phyloP scores from a whole-genome alignment of 2,888 invertebrate species.

The Eledone cirrhosa region DNA sequence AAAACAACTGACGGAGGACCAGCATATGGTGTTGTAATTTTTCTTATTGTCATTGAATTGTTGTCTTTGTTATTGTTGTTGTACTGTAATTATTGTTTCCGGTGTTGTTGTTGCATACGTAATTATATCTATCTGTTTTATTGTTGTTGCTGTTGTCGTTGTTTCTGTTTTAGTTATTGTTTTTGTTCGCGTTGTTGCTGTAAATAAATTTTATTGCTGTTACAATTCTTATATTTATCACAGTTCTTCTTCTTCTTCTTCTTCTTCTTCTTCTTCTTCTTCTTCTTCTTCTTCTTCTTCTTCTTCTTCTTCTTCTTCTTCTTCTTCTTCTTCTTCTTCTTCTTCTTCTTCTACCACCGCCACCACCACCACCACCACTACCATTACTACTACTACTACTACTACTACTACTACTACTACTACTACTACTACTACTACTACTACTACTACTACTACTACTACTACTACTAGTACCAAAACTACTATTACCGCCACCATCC shows the following conservation, averaged over 20 bases:
- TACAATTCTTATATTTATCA: too few relatives aligned
- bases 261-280: slow-evolving; percentile 7
- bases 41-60: too few relatives aligned
- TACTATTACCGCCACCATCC: neutral
- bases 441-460: neutral
- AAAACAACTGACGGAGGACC: too few relatives aligned
- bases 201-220: too few relatives aligned
- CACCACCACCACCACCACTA: neutral
- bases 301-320: neutral
- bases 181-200: too few relatives aligned
- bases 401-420: neutral
- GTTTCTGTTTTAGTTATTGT: too few relatives aligned
- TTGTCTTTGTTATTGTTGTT: too few relatives aligned
- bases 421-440: neutral
- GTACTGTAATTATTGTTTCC: too few relatives aligned
- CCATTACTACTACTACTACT: neutral
- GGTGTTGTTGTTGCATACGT: too few relatives aligned
- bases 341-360: neutral
- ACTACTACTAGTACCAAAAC: neutral
- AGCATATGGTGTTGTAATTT: too few relatives aligned
- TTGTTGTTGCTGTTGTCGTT: too few relatives aligned
- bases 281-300: neutral
- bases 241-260: neutral
- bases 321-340: neutral
- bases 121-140: too few relatives aligned